phyloP scores from a whole-genome alignment of 2,797 vertebrate genomes.

The Ispidina picta region DNA sequence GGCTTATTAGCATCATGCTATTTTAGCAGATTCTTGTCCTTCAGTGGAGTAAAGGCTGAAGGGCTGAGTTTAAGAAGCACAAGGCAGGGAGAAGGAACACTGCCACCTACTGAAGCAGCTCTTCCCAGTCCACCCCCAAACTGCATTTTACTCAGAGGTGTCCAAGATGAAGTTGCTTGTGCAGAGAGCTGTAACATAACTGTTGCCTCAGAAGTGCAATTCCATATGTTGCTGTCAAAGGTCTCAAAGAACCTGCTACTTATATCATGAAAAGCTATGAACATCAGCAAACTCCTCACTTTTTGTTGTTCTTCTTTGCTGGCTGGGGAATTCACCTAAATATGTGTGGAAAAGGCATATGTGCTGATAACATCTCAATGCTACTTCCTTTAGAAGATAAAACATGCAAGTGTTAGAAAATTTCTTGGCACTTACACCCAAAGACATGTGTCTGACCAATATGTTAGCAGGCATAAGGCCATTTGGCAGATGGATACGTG shows the following conservation, averaged over 20 bases:
- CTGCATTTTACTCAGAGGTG: accelerated
- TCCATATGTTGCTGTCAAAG: background rate
- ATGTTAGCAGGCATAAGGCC: conserved; percentile 34
- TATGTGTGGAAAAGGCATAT: background rate
- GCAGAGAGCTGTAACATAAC: accelerated
- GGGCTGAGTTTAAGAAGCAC: background rate
- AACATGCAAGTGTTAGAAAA: background rate
- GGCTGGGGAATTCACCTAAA: background rate
- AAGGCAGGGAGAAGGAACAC: background rate
- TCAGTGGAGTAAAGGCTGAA: background rate
- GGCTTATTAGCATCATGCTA: background rate
- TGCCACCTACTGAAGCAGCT: background rate
- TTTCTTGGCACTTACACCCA: conserved; percentile 8
- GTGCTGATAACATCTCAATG: background rate
- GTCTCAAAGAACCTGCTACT: background rate
- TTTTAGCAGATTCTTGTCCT: background rate
- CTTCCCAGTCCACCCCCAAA: background rate
- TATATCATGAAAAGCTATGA: background rate
- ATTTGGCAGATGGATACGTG: conserved; percentile 33
- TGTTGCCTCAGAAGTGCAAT: background rate
- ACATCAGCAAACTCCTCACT: background rate
- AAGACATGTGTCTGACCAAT: conserved; percentile 45
- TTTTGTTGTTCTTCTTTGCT: background rate
- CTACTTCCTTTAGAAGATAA: background rate
- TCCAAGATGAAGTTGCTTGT: background rate